Percentiles rank a stretch among this genome's conserved stretches.
These are phyloP conservation scores for Meloidogyne exigua DNA, from an alignment of 1,140 invertebrate species.

Conservation along the genomic window DNA sequence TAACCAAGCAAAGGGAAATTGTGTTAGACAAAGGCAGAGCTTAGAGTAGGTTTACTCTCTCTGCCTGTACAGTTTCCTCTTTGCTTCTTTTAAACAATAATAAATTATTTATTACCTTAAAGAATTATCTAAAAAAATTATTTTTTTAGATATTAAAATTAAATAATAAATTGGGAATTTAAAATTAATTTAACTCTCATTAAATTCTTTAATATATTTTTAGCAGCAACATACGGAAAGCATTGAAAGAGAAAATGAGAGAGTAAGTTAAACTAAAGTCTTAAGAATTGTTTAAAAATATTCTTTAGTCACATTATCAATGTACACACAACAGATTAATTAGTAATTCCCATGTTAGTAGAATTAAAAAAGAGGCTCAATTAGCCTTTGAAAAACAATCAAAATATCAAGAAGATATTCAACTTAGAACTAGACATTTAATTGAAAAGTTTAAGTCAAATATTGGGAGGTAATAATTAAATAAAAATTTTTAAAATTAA, in stretches of 20 bases:
- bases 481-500: too few species aligned
- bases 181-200: too few species aligned
- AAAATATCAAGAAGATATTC: constrained; percentile 62
- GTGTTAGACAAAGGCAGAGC: too few species aligned
- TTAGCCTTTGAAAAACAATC: constrained; percentile 60
- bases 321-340: constrained; percentile 56
- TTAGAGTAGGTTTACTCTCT: too few species aligned
- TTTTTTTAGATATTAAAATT: too few species aligned
- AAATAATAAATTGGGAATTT: too few species aligned
- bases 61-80: too few species aligned
- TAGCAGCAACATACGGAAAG: neutral
- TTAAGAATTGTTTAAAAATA: neutral
- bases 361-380: constrained; percentile 57
- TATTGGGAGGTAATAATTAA: constrained; percentile 36
- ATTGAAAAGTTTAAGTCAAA: constrained; percentile 49
- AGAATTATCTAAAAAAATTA: too few species aligned
- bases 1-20: too few species aligned
- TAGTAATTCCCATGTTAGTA: constrained; percentile 41
- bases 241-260: constrained; percentile 4
- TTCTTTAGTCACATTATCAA: constrained; percentile 10
- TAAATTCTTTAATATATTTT: too few species aligned
- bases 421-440: constrained; percentile 55
- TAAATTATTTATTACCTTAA: too few species aligned
- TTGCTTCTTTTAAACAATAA: too few species aligned
- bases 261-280: neutral